Evolutionary conservation across 2,113 vertebrate species (phyloP).

Genomic region (Pleuronectes platessa): DNA sequence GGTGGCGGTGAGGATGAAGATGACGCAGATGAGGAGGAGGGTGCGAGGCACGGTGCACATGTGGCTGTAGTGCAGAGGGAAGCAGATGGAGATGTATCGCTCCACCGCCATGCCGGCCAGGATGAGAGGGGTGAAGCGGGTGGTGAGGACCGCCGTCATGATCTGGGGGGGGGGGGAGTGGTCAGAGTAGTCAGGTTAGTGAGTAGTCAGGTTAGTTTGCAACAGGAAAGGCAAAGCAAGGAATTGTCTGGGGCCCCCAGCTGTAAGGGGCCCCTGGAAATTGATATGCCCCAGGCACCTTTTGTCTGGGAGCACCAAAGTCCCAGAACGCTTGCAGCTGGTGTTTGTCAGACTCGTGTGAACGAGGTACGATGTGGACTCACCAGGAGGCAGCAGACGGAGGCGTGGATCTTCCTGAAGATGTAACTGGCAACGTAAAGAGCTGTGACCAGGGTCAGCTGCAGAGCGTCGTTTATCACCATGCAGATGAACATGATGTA

Average conservation of each 20-base stretch:
- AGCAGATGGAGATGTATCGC: constrained; percentile 83
- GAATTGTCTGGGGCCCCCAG: neutral
- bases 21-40: constrained; percentile 46
- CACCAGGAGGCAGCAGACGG: constrained; percentile 78
- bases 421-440: constrained; percentile 84
- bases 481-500: constrained; percentile 86
- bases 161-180: constrained; percentile 46
- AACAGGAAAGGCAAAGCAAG: neutral
- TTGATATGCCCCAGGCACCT: no score
- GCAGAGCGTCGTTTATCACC: constrained; percentile 84
- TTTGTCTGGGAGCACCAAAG: no score
- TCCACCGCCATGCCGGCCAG: constrained; percentile 84
- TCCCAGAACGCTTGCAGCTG: no score
- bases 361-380: neutral
- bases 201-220: neutral
- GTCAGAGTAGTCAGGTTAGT: neutral
- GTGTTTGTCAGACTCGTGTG: no score
- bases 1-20: constrained; percentile 42
- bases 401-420: constrained; percentile 79
- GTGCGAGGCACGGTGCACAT: constrained; percentile 80
- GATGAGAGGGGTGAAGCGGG: constrained; percentile 82
- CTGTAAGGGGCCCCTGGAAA: no score
- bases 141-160: constrained; percentile 79
- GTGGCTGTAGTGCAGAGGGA: constrained; percentile 77
- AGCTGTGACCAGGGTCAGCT: constrained; percentile 79